These are phyloP conservation scores for Drosophila emarginata DNA, from an alignment of 2,888 invertebrate species.

Conservation along the genomic window DNA sequence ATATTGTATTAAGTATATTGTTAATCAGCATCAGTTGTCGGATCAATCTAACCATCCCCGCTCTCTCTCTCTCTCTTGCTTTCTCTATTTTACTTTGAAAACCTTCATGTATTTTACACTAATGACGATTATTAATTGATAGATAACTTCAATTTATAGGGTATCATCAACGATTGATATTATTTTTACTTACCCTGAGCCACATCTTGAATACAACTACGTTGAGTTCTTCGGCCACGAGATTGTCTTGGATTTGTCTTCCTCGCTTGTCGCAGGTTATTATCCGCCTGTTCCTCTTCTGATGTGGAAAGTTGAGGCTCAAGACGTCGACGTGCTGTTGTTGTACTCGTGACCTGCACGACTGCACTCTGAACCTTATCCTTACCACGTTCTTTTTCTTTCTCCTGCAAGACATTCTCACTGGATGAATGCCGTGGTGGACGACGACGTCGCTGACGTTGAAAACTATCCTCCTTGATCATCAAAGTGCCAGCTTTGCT, in stretches of 20 bases:
- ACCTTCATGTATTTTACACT: too few species aligned
- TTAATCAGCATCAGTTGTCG: not conserved
- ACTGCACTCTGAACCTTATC: conserved; percentile 2
- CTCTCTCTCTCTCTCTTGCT: not conserved
- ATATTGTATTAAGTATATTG: not conserved
- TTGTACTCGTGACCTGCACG: conserved; percentile 42
- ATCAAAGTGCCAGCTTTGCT: conserved; percentile 84
- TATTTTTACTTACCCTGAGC: conserved; percentile 39
- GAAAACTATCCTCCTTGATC: conserved; percentile 83
- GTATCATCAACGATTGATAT: not conserved
- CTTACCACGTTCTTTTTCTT: too few species aligned
- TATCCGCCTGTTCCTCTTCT: conserved; percentile 44
- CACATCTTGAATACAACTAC: conserved; percentile 46
- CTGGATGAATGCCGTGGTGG: conserved; percentile 63
- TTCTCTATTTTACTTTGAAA: not conserved
- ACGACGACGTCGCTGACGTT: conserved; percentile 72
- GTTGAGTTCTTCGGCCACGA: conserved; percentile 43
- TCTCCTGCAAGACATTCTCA: conserved; percentile 62
- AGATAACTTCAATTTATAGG: too few species aligned
- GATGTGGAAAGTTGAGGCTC: conserved; percentile 38
- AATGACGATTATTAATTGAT: not conserved
- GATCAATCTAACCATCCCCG: not conserved
- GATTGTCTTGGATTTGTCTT: conserved; percentile 24
- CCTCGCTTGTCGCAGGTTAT: not conserved
- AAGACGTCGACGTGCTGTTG: conserved; percentile 1